phyloP scores from a whole-genome alignment of 2,888 invertebrate species.

The Pandemis corylana region DNA sequence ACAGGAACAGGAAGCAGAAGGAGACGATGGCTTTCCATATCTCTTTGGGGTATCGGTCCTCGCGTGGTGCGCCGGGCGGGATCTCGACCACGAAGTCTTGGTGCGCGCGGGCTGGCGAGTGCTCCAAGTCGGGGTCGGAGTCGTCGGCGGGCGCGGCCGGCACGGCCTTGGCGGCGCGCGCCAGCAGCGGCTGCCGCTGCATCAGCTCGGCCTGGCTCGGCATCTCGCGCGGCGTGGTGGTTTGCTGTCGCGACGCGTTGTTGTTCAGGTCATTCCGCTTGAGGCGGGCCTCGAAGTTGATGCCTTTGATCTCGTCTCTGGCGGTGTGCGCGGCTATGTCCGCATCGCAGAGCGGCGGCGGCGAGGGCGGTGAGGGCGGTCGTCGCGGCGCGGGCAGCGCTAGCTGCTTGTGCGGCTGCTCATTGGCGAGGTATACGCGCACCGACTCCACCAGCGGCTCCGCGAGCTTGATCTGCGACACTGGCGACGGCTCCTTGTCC shows the following conservation, averaged over 20 bases:
- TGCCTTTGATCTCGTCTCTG: conserved; percentile 77
- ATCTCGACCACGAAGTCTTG: conserved; percentile 79
- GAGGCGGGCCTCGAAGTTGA: conserved; percentile 77
- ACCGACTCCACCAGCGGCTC: conserved; percentile 81
- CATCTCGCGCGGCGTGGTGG: conserved; percentile 61
- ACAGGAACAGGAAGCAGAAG: conserved; percentile 77
- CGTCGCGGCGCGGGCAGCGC: conserved; percentile 51
- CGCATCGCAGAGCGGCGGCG: conserved; percentile 67
- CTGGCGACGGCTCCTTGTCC: conserved; percentile 73
- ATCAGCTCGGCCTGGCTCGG: conserved; percentile 80
- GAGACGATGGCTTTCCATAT: conserved; percentile 90
- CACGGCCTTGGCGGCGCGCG: conserved; percentile 72
- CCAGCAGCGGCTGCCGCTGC: conserved; percentile 82
- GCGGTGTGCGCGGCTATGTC: conserved; percentile 76
- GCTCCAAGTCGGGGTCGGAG: conserved; percentile 78
- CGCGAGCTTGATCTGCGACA: conserved; percentile 72
- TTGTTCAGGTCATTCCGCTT: conserved; percentile 83
- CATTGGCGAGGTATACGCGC: conserved; percentile 77
- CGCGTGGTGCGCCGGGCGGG: conserved; percentile 87
- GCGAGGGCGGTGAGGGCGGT: conserved; percentile 49
- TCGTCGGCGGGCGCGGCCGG: conserved; percentile 75
- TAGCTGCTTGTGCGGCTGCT: conserved; percentile 72
- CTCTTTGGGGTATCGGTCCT: conserved; percentile 93
- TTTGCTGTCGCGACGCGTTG: conserved; percentile 69
- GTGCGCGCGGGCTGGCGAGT: conserved; percentile 71